A percentile compares a stretch with the other conserved stretches of the same genome.
Conservation (phyloP, 2,113 vertebrate species). For the Ochotona curzoniae region DNA sequence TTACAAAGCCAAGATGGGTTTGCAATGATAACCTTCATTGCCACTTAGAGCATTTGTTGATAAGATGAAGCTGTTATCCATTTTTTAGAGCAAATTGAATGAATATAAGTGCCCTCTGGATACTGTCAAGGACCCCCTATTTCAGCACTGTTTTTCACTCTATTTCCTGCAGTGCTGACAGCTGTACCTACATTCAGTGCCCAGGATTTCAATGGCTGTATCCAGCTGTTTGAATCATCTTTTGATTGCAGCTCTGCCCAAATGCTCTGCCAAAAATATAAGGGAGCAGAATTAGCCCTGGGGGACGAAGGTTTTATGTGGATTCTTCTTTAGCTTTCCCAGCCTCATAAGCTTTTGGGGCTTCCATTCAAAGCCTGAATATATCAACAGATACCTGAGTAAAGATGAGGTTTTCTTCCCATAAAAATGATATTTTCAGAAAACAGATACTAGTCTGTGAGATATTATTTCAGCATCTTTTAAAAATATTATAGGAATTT, state of each 20-base stretch:
- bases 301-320: not conserved
- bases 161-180: not conserved
- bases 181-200: not conserved
- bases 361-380: not conserved
- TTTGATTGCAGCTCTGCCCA: not conserved
- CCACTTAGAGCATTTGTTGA: not conserved
- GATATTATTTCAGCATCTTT: constrained; percentile 2
- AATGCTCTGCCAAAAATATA: not conserved
- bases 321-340: not conserved
- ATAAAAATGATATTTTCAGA: constrained; percentile 39
- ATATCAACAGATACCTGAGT: not conserved
- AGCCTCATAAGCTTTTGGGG: not conserved
- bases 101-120: not conserved
- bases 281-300: not conserved
- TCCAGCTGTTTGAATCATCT: constrained; percentile 3
- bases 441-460: not conserved
- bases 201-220: not conserved
- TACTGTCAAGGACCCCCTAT: not conserved
- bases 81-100: not conserved
- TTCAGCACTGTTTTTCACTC: not conserved
- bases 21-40: not conserved
- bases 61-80: not conserved
- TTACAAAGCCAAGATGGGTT: not conserved
- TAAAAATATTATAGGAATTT: not conserved
- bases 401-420: constrained; percentile 20